These are phyloP conservation scores for Myotis vivesi DNA, from an alignment of 2,797 vertebrate species.

Conservation along the genomic window DNA sequence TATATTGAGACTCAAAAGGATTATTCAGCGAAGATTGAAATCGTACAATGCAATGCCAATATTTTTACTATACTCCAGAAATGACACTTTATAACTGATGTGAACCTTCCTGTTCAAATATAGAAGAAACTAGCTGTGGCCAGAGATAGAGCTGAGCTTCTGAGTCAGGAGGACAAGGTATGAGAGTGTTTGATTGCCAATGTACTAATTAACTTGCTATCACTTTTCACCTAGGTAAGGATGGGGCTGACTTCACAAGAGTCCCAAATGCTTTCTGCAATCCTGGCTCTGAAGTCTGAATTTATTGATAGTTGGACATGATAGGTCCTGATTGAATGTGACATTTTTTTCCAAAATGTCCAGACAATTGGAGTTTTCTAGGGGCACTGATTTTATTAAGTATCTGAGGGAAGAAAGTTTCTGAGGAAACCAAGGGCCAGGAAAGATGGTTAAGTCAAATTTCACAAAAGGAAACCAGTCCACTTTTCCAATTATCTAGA, in stretches of 20 bases:
- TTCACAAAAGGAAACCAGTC: not conserved
- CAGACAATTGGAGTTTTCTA: not conserved
- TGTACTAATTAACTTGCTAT: not conserved
- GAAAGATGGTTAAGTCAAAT: not conserved
- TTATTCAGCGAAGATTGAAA: not conserved
- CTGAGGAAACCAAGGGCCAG: not conserved
- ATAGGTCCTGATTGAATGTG: not conserved
- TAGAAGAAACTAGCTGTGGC: not conserved
- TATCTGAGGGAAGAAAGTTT: not conserved
- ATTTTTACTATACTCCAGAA: not conserved
- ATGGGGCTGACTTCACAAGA: not conserved
- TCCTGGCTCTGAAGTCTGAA: not conserved
- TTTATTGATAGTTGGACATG: not conserved
- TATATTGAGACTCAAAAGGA: not conserved
- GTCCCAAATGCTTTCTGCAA: not conserved
- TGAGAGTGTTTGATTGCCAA: not conserved
- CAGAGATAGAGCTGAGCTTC: not conserved
- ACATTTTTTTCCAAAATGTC: not conserved
- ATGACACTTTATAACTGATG: not conserved
- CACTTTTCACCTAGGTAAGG: not conserved
- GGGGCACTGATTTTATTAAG: not conserved
- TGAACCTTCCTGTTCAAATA: not conserved
- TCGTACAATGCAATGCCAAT: too few species aligned
- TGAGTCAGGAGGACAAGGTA: not conserved
- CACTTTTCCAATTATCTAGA: not conserved